Evolutionary conservation across 2,113 vertebrate species (phyloP).

Genomic region (Bos indicus): DNA sequence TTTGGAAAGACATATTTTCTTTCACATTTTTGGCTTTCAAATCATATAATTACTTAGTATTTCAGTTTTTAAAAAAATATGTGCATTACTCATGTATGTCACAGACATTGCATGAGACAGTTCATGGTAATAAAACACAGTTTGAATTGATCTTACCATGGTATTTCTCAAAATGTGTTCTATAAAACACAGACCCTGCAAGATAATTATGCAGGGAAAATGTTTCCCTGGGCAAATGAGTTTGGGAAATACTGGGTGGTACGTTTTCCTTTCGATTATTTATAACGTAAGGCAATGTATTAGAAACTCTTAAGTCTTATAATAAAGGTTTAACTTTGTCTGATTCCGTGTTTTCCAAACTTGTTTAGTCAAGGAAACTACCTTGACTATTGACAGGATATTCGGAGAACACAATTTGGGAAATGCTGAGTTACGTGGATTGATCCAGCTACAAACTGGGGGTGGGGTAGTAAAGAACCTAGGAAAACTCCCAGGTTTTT

Average conservation of each 20-base stretch:
- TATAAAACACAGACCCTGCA: background rate
- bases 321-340: background rate
- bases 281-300: background rate
- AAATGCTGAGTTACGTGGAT: background rate
- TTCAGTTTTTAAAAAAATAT: background rate
- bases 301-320: background rate
- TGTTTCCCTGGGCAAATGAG: background rate
- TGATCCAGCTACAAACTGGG: background rate
- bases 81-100: background rate
- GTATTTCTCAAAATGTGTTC: background rate
- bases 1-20: background rate
- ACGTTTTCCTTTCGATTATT: conserved; percentile 1
- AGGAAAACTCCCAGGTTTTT: background rate
- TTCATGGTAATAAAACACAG: background rate
- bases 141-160: background rate
- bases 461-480: background rate
- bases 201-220: background rate
- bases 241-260: background rate
- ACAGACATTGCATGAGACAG: background rate
- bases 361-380: background rate
- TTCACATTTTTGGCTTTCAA: background rate
- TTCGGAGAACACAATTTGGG: background rate
- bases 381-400: background rate
- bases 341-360: background rate
- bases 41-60: background rate